Conservation (phyloP, 64 coral and sea anemone species). For the Dendrophyllia cribrosa region DNA sequence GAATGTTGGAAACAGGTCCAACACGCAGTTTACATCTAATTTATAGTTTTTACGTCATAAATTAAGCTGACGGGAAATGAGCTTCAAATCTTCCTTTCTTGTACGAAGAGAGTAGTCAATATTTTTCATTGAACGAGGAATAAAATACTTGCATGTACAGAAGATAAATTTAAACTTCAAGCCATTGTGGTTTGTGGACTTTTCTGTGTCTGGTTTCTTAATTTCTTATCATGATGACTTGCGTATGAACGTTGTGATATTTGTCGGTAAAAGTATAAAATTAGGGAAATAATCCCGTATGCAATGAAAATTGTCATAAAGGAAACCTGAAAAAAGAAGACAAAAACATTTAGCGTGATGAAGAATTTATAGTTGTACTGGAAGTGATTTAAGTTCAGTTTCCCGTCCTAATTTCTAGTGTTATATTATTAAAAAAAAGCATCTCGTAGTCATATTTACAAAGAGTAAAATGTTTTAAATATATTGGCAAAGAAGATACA, state of each 20-base stretch:
- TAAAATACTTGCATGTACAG: too few relatives aligned
- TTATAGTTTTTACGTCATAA: slow-evolving; percentile 26
- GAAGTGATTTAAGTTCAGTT: background rate
- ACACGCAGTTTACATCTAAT: slow-evolving; percentile 2
- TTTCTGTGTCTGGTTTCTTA: too few relatives aligned
- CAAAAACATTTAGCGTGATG: background rate
- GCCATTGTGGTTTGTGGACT: background rate
- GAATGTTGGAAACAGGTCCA: background rate
- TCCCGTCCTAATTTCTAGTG: background rate
- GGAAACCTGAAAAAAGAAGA: background rate
- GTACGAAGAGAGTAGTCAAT: background rate
- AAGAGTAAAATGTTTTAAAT: background rate
- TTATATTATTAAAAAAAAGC: background rate
- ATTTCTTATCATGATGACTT: too few relatives aligned
- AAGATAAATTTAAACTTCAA: background rate
- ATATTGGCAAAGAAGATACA: slow-evolving; percentile 3
- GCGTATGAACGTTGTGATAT: too few relatives aligned
- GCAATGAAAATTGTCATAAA: too few relatives aligned
- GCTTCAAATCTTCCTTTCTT: background rate
- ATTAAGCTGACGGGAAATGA: background rate
- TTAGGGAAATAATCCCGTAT: too few relatives aligned
- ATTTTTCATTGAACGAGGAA: background rate
- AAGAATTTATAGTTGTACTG: too few relatives aligned
- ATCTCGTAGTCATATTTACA: slow-evolving; percentile 5
- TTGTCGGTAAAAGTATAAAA: too few relatives aligned